Evolutionary conservation across 2,888 invertebrate genomes (phyloP), one percentile per base, ranked within the genome.

Genomic region (Agrenia bidenticulata): DNA sequence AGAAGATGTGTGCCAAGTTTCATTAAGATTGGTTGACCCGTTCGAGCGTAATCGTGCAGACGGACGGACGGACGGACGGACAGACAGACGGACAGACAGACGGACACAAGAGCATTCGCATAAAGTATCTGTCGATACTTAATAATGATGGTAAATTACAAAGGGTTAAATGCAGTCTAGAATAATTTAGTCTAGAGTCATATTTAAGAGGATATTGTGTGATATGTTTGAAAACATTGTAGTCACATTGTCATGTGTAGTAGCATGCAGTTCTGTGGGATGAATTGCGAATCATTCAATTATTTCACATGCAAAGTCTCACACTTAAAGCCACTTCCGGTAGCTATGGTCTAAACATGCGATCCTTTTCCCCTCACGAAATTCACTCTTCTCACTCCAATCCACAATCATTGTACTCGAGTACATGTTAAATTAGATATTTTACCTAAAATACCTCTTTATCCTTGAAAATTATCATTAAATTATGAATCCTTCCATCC

Each of bases 251-350:
- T 73, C 69, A 73, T 73, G 70, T 63, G 27, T 61, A 59, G 55
- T 70, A 68, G 70, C 69, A 67, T 69, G 66, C 66, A 63, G 63
- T 27, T 61, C 61, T 50, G 65, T 58, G 62, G 70, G 68, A 72
- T 71, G 69, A 75, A 75, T 75, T 75, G 75, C 73, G 73, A 75
- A 75, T 75, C 75, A 75, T 75, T 75, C 75, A 75, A 75, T 75
- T 75, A 75, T 75, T 75, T 67, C 69, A 72, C 75, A 75, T 75
- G 73, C 75, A 75, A 75, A 70, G 70, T 71, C 75, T 75, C 73
- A 73, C 75, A 75, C 75, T 75, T 69, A 69, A 70, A 70, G 55
- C 64, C 61, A 72, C 70, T 73, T 75, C 73, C 74, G 73, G 74
- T 64, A 70, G 63, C 32, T 11, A 11, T 4, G 11, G 32, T 7